phyloP scores from a whole-genome alignment of 2,888 invertebrate genomes.

The Drosophila niveifrons region DNA sequence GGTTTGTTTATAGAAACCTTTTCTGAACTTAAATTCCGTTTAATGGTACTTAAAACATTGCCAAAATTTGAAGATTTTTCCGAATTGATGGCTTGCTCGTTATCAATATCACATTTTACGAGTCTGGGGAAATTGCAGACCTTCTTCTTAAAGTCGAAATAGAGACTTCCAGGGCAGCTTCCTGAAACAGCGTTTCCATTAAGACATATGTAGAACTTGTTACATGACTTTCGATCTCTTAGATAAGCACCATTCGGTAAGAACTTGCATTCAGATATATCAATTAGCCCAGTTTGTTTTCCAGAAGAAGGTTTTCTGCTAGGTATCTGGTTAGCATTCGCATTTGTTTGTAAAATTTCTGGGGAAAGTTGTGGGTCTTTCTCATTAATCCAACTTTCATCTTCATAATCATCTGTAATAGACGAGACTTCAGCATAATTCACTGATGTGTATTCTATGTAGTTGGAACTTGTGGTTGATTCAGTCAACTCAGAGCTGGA shows the following conservation, averaged over 20 bases:
- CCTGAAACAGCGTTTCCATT: constrained; percentile 36
- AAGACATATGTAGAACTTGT: constrained; percentile 48
- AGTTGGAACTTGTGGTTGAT: background rate
- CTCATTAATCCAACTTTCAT: background rate
- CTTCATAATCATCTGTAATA: background rate
- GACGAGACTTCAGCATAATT: background rate
- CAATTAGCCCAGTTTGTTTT: background rate
- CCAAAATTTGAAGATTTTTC: background rate
- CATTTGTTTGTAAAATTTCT: background rate
- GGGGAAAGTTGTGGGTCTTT: background rate
- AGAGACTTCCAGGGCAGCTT: constrained; percentile 40
- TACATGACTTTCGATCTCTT: constrained; percentile 35
- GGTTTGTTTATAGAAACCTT: background rate
- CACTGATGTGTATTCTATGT: background rate
- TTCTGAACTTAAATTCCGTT: background rate
- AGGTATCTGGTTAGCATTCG: background rate
- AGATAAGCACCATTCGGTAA: constrained; percentile 45
- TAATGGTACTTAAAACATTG: background rate
- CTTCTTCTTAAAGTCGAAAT: constrained; percentile 48
- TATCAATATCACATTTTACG: constrained; percentile 40
- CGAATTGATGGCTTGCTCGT: background rate
- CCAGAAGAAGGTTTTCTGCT: background rate
- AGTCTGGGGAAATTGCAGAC: constrained; percentile 47
- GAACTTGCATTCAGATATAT: constrained; percentile 20
- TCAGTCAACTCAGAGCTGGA: background rate